These are phyloP conservation scores for Pocillopora damicornis DNA, from an alignment of 64 coral and sea anemone genomes.

Conservation along the genomic window DNA sequence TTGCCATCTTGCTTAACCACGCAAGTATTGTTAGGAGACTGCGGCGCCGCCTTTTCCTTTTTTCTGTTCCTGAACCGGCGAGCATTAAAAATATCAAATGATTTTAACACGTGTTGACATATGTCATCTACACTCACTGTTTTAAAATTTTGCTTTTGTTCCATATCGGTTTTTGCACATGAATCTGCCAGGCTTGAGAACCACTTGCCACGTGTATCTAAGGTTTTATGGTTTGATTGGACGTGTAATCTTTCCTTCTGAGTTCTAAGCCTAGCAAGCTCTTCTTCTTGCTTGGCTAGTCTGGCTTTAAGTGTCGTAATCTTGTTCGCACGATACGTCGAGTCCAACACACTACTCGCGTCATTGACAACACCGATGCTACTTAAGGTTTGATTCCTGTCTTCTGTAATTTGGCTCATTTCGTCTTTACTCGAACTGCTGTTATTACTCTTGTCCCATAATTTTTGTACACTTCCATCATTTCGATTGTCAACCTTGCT, in stretches of 20 bases:
- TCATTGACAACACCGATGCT: background rate
- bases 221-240: too few relatives aligned
- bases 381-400: background rate
- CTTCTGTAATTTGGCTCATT: background rate
- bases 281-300: slow-evolving; percentile 25
- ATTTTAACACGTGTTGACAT: slow-evolving; percentile 30
- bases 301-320: slow-evolving; percentile 27
- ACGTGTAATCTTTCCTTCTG: background rate
- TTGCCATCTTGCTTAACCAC: background rate
- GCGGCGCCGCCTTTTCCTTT: background rate
- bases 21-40: background rate
- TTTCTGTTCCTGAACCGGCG: background rate
- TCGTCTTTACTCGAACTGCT: background rate
- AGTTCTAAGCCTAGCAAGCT: slow-evolving; percentile 14
- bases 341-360: background rate
- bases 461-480: background rate
- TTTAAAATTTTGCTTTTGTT: background rate
- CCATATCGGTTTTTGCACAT: background rate
- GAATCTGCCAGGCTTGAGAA: background rate
- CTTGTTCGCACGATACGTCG: slow-evolving; percentile 8
- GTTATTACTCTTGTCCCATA: background rate
- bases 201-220: background rate
- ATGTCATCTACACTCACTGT: slow-evolving; percentile 26
- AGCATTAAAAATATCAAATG: slow-evolving; percentile 30
- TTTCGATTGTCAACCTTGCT: background rate